Evolutionary conservation across 2,888 invertebrate species (phyloP).

Genomic region (Tortrix viridana): DNA sequence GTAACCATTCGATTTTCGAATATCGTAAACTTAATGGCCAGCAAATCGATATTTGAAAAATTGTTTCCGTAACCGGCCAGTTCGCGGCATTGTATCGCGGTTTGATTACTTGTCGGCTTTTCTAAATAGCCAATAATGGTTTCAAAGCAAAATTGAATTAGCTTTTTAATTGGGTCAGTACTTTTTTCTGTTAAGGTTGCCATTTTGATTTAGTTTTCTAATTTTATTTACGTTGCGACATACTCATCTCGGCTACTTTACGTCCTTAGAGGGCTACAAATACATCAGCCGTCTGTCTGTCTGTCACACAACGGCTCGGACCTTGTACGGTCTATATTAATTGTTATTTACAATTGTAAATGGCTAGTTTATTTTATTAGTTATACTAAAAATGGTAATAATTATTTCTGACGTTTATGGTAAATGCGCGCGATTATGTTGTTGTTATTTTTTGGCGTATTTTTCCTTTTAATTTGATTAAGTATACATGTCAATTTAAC

Average conservation of each 20-base stretch:
- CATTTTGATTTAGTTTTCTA: slow-evolving; percentile 24
- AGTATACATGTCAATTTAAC: neutral
- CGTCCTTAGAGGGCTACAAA: slow-evolving; percentile 48
- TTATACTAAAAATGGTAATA: slow-evolving; percentile 53
- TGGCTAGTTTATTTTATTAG: slow-evolving; percentile 68
- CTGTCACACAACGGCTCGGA: slow-evolving; percentile 61
- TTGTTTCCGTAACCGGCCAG: slow-evolving; percentile 21
- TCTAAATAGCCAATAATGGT: slow-evolving; percentile 33
- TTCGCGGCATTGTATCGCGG: slow-evolving; percentile 15
- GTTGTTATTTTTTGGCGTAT: slow-evolving; percentile 6
- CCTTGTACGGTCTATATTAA: slow-evolving; percentile 71
- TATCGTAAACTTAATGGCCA: slow-evolving; percentile 28
- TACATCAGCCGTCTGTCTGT: slow-evolving; percentile 55
- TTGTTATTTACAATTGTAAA: slow-evolving; percentile 73
- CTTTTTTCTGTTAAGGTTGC: slow-evolving; percentile 13
- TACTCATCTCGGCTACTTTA: slow-evolving; percentile 43
- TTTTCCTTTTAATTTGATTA: neutral
- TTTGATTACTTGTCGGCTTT: slow-evolving; percentile 23
- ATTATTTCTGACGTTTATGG: slow-evolving; percentile 58
- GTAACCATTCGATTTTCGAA: slow-evolving; percentile 29
- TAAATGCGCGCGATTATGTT: slow-evolving; percentile 7
- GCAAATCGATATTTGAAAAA: slow-evolving; percentile 31
- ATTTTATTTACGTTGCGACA: slow-evolving; percentile 26
- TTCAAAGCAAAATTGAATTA: slow-evolving; percentile 34
- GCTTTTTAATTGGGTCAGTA: slow-evolving; percentile 23